Base-by-base conservation (phyloP, 2,888 invertebrate genomes). In the Callyntrura sp. region DNA sequence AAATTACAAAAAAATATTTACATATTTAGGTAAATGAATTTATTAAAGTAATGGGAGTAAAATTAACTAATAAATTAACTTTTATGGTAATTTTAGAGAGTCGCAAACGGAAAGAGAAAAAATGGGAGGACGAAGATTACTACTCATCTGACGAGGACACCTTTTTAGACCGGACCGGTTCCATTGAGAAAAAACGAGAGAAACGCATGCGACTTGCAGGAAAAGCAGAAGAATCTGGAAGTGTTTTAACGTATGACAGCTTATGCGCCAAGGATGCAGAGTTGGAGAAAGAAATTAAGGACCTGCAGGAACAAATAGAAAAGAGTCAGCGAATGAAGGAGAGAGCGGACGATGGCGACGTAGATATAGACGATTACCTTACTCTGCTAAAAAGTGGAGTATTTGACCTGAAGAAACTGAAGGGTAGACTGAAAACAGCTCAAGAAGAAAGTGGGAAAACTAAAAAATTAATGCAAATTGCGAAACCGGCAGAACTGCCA, bases 121-220 rank as follows among this genome's bases (percentile, higher is more conserved):
- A 97, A 93, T 97, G 97, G 96, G 96, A 96, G 93, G 97, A 97
- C 2, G 97, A 99, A 94, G 99, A 98, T 94, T 98, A 96, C 94
- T 98, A 98, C 94, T 98, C 98, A 93, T 98, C 98, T 0, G 99
- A 99, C 94, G 99, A 99, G 90, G 99, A 99, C 94, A 97, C 97
- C 25, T 99, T 97, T 95, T 96, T 98, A 84, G 99, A 99, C 94
- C 95, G 99, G 91, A 99, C 99, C 0, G 99, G 99, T 0, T 96
- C 97, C 86, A 96, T 99, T 25, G 98, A 99, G 94, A 96, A 96
- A 93, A 99, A 98, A 94, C 96, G 99, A 8, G 96, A 96, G 93
- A 96, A 96, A 89, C 95, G 98, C 85, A 98, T 97, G 96, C 95
- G 94, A 88, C 94, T 95, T 90, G 94, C 95, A 57, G 95, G 95